Evolutionary conservation across 2,797 vertebrate species (phyloP).

Genomic region (Poecilia gillii): DNA sequence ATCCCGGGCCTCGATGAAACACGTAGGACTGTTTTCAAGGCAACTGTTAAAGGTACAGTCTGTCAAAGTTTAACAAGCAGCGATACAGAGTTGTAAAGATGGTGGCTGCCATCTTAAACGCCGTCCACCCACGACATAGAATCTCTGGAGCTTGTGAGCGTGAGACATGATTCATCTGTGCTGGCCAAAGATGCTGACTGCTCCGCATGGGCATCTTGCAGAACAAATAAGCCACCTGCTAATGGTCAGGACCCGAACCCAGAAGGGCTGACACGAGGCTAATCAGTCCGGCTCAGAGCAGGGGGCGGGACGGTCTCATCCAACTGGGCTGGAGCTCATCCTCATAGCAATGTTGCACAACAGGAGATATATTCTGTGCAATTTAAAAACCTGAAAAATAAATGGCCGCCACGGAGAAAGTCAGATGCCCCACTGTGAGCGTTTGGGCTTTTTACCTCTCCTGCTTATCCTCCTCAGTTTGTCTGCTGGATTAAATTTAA

Average conservation of each 20-base stretch:
- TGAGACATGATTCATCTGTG: neutral
- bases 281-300: neutral
- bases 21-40: conserved; percentile 46
- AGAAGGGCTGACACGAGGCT: neutral
- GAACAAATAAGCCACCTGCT: conserved; percentile 11
- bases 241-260: neutral
- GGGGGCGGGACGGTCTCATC: neutral
- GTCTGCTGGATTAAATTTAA: neutral
- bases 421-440: neutral
- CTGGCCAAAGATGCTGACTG: neutral
- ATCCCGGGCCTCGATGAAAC: conserved; percentile 42
- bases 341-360: neutral
- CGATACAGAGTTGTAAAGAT: neutral
- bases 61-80: neutral
- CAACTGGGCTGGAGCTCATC: neutral
- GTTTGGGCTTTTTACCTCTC: neutral
- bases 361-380: neutral
- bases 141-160: neutral
- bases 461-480: neutral
- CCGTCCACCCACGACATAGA: neutral
- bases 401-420: neutral
- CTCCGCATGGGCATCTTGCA: neutral
- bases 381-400: neutral
- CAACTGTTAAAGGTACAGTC: conserved; percentile 1
- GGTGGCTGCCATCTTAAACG: neutral